Evolutionary conservation across 2,113 vertebrate species (phyloP), one percentile per base, ranked within the genome.

Genomic region (Pundamilia nyererei): DNA sequence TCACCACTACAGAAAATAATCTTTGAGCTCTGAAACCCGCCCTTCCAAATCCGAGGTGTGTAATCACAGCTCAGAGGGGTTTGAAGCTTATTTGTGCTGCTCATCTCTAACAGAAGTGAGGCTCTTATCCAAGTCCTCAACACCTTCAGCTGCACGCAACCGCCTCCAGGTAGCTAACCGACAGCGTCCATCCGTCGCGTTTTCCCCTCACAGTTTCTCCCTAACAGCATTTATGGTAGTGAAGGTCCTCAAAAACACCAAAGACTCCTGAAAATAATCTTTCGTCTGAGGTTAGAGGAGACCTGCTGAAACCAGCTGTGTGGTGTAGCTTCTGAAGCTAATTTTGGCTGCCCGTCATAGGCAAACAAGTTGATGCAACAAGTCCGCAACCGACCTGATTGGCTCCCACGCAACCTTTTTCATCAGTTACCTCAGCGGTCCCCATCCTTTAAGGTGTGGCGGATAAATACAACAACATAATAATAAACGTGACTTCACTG

Each of bases 1-100:
- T 77, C 42, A 7, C 42, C 14, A 0, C 70, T 19, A 75, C 15
- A 4, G 24, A 3, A 7, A 75, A 0, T 29, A 0, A 29, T 5
- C 21, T 47, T 70, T 26, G 13, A 45, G 68, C 21, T 17, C 58
- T 19, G 58, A 7, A 35, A 62, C 31, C 15, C 0, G 3, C 58
- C 0, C 29, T 62, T 62, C 2, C 1, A 65, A 65, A 35, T n/a
- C 31, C 3, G 4, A 65, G 42, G 24, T 49, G 70, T 12, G 26
- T 29, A 47, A 19, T 75, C 70, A 19, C 42, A 75, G 68, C 14
- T 47, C 40, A 75, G 40, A 45, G 68, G 21, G 38, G 0, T 72
- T 26, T 72, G 40, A 45, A 45, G 42, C 1, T 75, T 11, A 75
- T 75, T 75, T 17, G 0, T 11, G n/a, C n/a, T 45, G n/a, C 65